Percentiles rank a stretch among this genome's conserved stretches.
Conservation (phyloP, 2,113 vertebrate species). For the Dipodomys merriami region DNA sequence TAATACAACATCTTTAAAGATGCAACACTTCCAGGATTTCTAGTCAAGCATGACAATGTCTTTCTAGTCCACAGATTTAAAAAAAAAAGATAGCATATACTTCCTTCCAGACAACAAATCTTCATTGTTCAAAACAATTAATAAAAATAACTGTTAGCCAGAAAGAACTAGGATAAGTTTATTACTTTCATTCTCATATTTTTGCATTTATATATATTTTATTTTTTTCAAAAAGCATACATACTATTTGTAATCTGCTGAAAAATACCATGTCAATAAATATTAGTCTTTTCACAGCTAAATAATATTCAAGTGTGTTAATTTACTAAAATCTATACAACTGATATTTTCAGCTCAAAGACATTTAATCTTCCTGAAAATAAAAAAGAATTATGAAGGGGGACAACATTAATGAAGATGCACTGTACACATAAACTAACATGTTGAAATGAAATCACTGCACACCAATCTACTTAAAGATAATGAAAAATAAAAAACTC, state of each 20-base stretch:
- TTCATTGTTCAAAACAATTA: background rate
- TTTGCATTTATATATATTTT: background rate
- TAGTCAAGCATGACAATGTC: background rate
- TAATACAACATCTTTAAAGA: background rate
- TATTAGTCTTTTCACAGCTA: background rate
- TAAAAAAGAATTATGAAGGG: too few relatives aligned
- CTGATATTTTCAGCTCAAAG: background rate
- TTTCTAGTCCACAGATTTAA: background rate
- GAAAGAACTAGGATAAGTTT: background rate
- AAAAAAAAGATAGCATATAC: background rate
- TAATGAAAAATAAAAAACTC: too few relatives aligned
- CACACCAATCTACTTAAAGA: too few relatives aligned
- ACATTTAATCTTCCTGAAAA: background rate
- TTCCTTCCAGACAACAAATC: background rate
- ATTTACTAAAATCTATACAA: conserved; percentile 7
- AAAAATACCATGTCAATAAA: conserved; percentile 14
- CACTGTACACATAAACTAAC: too few relatives aligned
- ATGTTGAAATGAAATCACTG: too few relatives aligned
- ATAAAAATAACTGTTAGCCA: conserved; percentile 12
- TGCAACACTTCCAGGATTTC: background rate
- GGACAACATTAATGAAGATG: too few relatives aligned
- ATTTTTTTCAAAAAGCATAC: background rate
- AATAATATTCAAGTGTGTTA: background rate
- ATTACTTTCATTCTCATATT: background rate
- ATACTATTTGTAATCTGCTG: background rate